phyloP scores from a whole-genome alignment of 2,888 invertebrate species.

The Germaria angustata region DNA sequence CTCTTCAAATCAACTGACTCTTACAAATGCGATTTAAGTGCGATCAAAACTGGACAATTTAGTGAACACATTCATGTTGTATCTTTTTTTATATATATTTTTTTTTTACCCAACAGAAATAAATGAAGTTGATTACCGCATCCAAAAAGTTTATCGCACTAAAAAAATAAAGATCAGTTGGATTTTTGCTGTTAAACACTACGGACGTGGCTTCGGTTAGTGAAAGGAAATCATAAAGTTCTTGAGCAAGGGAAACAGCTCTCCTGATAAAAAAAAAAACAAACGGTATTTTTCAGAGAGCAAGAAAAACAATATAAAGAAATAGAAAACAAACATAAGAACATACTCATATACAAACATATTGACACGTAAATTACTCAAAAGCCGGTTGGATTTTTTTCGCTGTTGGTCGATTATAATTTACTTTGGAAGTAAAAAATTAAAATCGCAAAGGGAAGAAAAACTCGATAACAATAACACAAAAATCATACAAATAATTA shows the following conservation, averaged over 20 bases:
- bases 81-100: no score
- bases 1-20: no score
- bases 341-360: background rate
- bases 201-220: conserved; percentile 1
- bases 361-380: background rate
- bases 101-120: background rate
- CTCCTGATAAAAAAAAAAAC: conserved; percentile 2
- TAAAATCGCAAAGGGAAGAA: background rate
- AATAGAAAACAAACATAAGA: background rate
- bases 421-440: conserved; percentile 29
- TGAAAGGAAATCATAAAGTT: background rate
- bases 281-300: conserved; percentile 9
- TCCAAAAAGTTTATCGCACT: conserved; percentile 18
- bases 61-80: background rate
- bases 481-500: conserved; percentile 13
- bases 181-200: conserved; percentile 34
- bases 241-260: background rate
- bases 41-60: no score
- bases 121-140: background rate
- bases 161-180: conserved; percentile 48
- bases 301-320: background rate
- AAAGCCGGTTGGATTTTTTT: conserved; percentile 38
- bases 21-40: no score
- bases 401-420: background rate
- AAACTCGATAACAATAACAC: conserved; percentile 12